phyloP scores from a whole-genome alignment of 1,140 invertebrate genomes.

The Drosophila sturtevanti region DNA sequence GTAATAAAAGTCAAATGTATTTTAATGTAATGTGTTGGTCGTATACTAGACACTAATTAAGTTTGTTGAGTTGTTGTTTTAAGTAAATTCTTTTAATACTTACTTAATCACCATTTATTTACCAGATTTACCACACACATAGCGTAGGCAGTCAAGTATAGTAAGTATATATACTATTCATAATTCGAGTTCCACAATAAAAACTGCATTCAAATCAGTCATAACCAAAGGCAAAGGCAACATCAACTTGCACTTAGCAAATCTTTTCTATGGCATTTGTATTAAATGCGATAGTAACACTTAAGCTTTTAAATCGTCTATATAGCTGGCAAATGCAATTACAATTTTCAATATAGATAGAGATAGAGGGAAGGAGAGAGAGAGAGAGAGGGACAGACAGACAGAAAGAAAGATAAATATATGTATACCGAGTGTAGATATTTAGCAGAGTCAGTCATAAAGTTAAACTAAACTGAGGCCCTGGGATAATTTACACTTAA shows the following conservation, averaged over 20 bases:
- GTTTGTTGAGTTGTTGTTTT: not conserved
- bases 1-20: too few relatives aligned
- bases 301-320: constrained; percentile 68
- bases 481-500: constrained; percentile 75
- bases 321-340: constrained; percentile 63
- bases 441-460: constrained; percentile 10
- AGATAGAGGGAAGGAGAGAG: not conserved
- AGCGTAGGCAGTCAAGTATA: not conserved
- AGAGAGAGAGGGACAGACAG: not conserved
- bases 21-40: not conserved
- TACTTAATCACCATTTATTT: not conserved
- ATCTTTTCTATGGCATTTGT: constrained; percentile 68
- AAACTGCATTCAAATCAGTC: constrained; percentile 26
- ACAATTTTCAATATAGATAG: constrained; percentile 42
- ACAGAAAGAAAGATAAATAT: not conserved
- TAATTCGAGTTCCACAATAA: not conserved
- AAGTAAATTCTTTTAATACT: not conserved
- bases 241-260: constrained; percentile 61
- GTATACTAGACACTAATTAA: not conserved
- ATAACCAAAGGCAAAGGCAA: constrained; percentile 5
- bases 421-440: not conserved
- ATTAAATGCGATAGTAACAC: constrained; percentile 73
- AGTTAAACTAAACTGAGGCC: constrained; percentile 25
- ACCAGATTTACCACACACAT: not conserved
- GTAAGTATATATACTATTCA: not conserved